Percentiles rank a stretch among this genome's conserved stretches.
Conservation (phyloP, 2,888 invertebrate genomes). For the Cybosia mesomella region DNA sequence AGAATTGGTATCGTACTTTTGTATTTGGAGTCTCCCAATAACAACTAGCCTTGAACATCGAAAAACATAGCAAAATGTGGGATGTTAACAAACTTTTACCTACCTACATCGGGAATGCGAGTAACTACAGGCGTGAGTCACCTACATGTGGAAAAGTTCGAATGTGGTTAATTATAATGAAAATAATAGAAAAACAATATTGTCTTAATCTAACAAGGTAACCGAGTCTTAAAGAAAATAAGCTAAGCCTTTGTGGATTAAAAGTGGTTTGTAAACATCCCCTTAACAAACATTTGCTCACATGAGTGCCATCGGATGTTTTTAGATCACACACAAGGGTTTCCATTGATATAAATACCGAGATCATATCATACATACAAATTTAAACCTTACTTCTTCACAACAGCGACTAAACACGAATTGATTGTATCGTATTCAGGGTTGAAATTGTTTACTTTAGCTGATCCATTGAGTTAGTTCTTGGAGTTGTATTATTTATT, state of each 20-base stretch:
- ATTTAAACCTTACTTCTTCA: conserved; percentile 36
- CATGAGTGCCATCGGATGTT: conserved; percentile 76
- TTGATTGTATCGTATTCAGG: conserved; percentile 7
- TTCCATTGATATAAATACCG: conserved; percentile 69
- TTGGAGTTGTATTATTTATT: conserved; percentile 67
- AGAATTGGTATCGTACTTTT: neutral
- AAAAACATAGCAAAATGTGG: neutral
- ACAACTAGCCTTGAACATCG: neutral
- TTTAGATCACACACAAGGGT: conserved; percentile 76
- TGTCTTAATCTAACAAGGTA: conserved; percentile 7
- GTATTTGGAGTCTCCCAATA: neutral
- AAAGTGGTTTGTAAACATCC: conserved; percentile 44
- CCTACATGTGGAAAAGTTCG: neutral
- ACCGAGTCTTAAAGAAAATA: conserved; percentile 18
- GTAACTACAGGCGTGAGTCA: neutral
- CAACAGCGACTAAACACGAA: conserved; percentile 13
- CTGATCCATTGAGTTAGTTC: conserved; percentile 67
- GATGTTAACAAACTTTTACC: no score
- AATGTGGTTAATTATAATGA: neutral
- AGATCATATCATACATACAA: conserved; percentile 28
- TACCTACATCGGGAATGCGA: neutral
- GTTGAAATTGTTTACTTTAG: conserved; percentile 64
- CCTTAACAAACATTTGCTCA: conserved; percentile 70
- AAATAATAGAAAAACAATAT: neutral
- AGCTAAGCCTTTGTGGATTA: conserved; percentile 29